A percentile compares a stretch with the other conserved stretches of the same genome.
These are phyloP conservation scores for Salminus brasiliensis DNA, from an alignment of 2,113 vertebrate genomes.

Conservation along the genomic window DNA sequence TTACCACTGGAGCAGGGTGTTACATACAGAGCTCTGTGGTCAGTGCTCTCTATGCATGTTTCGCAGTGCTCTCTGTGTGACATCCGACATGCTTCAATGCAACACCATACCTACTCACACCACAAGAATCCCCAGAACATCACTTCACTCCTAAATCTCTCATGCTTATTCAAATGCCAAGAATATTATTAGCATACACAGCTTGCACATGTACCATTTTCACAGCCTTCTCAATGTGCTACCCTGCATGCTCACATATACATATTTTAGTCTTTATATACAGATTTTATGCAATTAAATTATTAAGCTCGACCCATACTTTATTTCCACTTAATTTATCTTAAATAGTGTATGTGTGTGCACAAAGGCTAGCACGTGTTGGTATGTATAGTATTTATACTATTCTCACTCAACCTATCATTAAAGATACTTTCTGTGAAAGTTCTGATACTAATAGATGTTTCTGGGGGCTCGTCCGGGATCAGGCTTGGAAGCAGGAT, in stretches of 20 bases:
- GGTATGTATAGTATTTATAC: too few species aligned
- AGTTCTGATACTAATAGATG: too few species aligned
- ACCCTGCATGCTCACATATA: constrained; percentile 42
- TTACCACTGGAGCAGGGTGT: neutral
- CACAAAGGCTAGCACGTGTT: too few species aligned
- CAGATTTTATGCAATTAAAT: constrained; percentile 49
- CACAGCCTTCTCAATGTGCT: constrained; percentile 58
- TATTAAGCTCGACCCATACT: neutral
- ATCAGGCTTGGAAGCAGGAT: too few species aligned
- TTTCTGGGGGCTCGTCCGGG: too few species aligned
- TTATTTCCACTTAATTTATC: constrained; percentile 44
- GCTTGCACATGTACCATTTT: constrained; percentile 61
- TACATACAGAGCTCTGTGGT: too few species aligned
- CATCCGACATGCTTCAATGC: neutral
- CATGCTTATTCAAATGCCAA: constrained; percentile 48
- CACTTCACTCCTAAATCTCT: constrained; percentile 7
- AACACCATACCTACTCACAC: neutral
- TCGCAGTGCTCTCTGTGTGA: neutral
- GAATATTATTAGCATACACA: constrained; percentile 58
- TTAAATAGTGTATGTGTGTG: neutral
- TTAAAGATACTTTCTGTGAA: too few species aligned
- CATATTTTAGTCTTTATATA: constrained; percentile 1
- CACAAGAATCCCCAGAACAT: neutral
- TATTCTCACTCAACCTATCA: too few species aligned
- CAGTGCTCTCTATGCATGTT: neutral